Evolutionary conservation across 2,797 vertebrate species (phyloP), one percentile per base, ranked within the genome.

Genomic region (Zenarchopterus dispar): DNA sequence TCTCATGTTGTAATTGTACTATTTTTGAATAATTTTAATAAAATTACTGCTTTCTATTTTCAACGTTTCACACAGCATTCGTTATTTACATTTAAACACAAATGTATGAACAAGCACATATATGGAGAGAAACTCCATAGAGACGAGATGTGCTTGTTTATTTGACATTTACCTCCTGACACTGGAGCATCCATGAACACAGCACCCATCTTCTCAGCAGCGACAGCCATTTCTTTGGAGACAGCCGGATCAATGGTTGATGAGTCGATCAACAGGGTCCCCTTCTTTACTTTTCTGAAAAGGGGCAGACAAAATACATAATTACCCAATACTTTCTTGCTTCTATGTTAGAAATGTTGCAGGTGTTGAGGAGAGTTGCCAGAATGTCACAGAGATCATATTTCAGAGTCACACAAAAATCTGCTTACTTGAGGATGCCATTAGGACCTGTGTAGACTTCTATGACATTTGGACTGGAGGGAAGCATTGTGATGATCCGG

Each of bases 181-280:
- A 99, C 97, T 3, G 97, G 97, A 4, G 97, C 97, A 70, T 99
- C 97, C 97, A 99, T 99, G 84, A 98, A 98, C 78, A 98, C 95
- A 0, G 97, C 97, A 72, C 97, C 97, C 93, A 94, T 95, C 91
- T 97, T 99, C 91, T 98, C 97, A 46, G 95, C 95, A 53, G 95
- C 96, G 36, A 91, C 90, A 16, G 97, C 94, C 91, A 98, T 94
- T 84, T 98, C 95, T 90, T 94, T 98, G 42, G 97, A 94, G 70
- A 99, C 94, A 1, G 94, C 78, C 42, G 97, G 97, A 87, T 99
- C 97, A 70, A 99, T 99, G 69, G 97, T 99, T 82, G 97, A 98
- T 64, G 97, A 99, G 92, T 99, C 97, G 72, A 99, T 97, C 86
- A 99, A 85, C 59, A 99, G 90, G 2, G 97, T 97, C 50, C 97